Evolutionary conservation across 1,140 invertebrate species (phyloP).

Genomic region (Lucilia sericata): DNA sequence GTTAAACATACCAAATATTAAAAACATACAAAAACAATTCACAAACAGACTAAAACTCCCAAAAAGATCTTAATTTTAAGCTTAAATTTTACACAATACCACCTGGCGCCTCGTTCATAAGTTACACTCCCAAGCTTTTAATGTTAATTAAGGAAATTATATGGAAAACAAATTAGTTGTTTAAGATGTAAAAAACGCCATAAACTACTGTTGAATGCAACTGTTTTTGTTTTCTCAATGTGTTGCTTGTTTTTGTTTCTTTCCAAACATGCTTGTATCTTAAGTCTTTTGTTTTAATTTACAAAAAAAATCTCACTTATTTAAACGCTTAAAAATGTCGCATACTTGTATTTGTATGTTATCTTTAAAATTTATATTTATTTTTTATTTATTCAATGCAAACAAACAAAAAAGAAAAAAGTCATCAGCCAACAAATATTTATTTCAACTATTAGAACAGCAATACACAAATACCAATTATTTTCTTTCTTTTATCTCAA

Average conservation of each 20-base stretch:
- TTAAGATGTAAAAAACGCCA: not conserved
- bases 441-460: not conserved
- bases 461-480: not conserved
- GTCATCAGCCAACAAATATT: too few relatives aligned
- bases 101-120: not conserved
- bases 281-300: not conserved
- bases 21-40: not conserved
- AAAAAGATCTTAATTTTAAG: not conserved
- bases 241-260: not conserved
- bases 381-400: not conserved
- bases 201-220: not conserved
- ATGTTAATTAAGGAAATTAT: not conserved
- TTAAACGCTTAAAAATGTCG: not conserved
- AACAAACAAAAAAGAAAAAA: not conserved
- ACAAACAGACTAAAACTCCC: not conserved
- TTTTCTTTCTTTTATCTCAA: not conserved
- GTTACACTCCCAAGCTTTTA: not conserved
- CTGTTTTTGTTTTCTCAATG: not conserved
- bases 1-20: not conserved
- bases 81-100: too few relatives aligned
- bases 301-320: not conserved
- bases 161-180: not conserved
- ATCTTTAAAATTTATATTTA: slow-evolving; percentile 1
- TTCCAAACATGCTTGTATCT: not conserved
- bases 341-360: not conserved